Percentiles rank a stretch among this genome's conserved stretches.
Evolutionary conservation across 2,888 invertebrate species (phyloP).

Genomic region (Germaria angustata): DNA sequence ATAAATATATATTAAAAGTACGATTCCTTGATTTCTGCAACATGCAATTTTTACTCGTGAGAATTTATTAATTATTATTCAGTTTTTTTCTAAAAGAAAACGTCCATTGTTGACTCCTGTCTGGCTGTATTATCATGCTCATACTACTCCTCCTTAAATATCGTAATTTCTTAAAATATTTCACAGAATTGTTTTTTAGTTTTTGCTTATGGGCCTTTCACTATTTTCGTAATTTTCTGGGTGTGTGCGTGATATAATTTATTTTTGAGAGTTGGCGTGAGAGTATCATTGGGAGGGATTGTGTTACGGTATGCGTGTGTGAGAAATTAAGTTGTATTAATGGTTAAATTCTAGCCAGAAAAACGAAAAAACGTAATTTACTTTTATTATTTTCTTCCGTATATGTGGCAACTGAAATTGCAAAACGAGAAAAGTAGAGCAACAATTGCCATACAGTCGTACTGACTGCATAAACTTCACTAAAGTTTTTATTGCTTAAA

Average conservation of each 20-base stretch:
- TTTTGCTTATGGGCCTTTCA: constrained; percentile 14
- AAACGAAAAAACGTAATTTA: constrained; percentile 1
- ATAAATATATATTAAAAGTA: no score
- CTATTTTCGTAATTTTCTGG: constrained; percentile 31
- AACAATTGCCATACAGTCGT: constrained; percentile 18
- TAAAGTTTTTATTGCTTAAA: constrained; percentile 48
- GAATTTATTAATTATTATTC: no score
- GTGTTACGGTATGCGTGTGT: neutral
- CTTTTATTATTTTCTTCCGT: neutral
- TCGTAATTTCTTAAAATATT: constrained; percentile 14
- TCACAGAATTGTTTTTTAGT: neutral
- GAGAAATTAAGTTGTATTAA: constrained; percentile 55
- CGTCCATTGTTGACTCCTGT: constrained; percentile 14
- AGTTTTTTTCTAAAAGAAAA: no score
- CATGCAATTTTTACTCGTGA: no score
- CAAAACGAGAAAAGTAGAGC: neutral
- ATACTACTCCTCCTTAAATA: neutral
- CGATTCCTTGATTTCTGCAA: no score
- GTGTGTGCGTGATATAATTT: constrained; percentile 45
- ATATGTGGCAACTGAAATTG: constrained; percentile 21
- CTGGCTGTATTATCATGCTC: constrained; percentile 10
- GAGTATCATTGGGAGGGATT: neutral
- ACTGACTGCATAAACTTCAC: neutral
- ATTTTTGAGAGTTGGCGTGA: neutral
- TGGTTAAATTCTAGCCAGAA: constrained; percentile 32